Percentiles rank a stretch among this genome's conserved stretches.
These are phyloP conservation scores for Salvelinus alpinus DNA, from an alignment of 2,113 vertebrate species.

Conservation along the genomic window DNA sequence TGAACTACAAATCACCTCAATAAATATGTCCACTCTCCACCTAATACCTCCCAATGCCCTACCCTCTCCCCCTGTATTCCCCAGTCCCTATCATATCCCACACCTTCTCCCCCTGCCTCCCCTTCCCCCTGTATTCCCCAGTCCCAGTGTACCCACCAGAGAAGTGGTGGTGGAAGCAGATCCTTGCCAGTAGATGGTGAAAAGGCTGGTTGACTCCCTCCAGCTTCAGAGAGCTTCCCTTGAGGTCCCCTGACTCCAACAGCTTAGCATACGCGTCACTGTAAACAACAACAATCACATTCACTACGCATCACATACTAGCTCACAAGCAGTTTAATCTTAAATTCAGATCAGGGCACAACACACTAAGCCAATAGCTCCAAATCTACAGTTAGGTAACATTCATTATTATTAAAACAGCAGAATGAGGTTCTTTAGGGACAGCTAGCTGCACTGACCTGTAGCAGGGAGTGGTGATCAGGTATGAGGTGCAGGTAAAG, in stretches of 20 bases:
- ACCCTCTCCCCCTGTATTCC: too few species aligned
- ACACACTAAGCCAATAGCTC: neutral
- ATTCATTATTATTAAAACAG: neutral
- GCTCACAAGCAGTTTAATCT: neutral
- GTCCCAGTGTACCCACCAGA: constrained; percentile 77
- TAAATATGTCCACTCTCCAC: neutral
- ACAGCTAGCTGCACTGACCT: constrained; percentile 75
- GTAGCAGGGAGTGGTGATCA: constrained; percentile 97
- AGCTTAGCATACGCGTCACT: constrained; percentile 97
- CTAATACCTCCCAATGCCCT: neutral
- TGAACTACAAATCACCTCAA: too few species aligned
- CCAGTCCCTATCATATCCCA: too few species aligned
- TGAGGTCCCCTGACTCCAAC: constrained; percentile 92
- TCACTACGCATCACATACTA: neutral
- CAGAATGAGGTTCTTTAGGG: neutral
- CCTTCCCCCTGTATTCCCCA: neutral
- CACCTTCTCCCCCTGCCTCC: too few species aligned
- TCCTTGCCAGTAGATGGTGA: constrained; percentile 92
- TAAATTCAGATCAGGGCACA: neutral
- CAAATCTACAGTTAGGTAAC: neutral
- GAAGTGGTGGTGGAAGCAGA: constrained; percentile 98
- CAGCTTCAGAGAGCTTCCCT: constrained; percentile 85
- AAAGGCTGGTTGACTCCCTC: constrained; percentile 90
- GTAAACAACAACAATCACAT: constrained; percentile 20
- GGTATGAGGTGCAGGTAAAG: constrained; percentile 96